Percentiles rank a stretch among this genome's conserved stretches.
phyloP scores from a whole-genome alignment of 53 echinoderm and acorn worm genomes.

The Echinarachnius parma region DNA sequence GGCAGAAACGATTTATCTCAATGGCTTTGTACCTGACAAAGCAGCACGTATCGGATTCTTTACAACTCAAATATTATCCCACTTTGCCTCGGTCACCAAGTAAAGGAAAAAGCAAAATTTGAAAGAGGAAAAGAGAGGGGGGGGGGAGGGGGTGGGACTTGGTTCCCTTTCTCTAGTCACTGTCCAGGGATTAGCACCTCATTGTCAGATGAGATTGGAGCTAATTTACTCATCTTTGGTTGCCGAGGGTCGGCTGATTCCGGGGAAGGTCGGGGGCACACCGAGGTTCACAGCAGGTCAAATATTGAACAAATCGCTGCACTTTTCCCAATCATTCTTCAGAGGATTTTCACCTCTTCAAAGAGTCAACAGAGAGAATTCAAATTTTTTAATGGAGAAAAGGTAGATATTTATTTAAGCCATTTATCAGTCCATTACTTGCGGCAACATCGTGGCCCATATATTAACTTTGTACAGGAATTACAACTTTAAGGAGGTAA shows the following conservation, averaged over 20 bases:
- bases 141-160: not conserved
- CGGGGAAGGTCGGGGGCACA: slow-evolving; percentile 16
- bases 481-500: too few species aligned
- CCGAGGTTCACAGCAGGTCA: slow-evolving; percentile 16
- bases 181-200: slow-evolving; percentile 28
- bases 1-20: not conserved
- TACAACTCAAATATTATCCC: slow-evolving; percentile 26
- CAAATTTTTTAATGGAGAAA: too few species aligned
- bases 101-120: not conserved
- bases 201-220: slow-evolving; percentile 34
- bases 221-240: slow-evolving; percentile 46
- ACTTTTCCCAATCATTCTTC: slow-evolving; percentile 6
- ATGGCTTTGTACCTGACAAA: too few species aligned
- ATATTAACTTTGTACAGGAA: too few species aligned
- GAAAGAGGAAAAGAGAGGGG: not conserved
- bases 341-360: slow-evolving; percentile 34
- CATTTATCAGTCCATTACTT: too few species aligned
- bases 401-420: too few species aligned
- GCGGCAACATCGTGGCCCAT: too few species aligned
- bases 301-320: slow-evolving; percentile 40
- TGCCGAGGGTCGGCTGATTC: slow-evolving; percentile 3
- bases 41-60: slow-evolving; percentile 22
- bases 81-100: not conserved
- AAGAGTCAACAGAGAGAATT: too few species aligned
- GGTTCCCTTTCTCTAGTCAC: slow-evolving; percentile 1